These are phyloP conservation scores for Diarsia mendica DNA, from an alignment of 2,888 invertebrate species.

Conservation along the genomic window DNA sequence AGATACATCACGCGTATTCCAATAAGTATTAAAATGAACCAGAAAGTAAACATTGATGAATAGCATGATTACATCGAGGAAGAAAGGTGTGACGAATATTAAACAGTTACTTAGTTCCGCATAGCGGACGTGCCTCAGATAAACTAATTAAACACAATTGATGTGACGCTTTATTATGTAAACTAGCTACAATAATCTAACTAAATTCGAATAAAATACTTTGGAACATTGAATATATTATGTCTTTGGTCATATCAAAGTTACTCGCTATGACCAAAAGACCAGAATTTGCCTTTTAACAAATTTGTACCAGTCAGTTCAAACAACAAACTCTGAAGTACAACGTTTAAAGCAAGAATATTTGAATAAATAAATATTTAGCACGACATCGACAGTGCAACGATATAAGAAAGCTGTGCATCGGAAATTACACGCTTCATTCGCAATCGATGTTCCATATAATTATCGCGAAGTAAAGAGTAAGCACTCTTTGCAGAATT, in stretches of 20 bases:
- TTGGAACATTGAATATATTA: slow-evolving; percentile 3
- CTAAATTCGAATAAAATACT: slow-evolving; percentile 25
- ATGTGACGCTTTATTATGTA: slow-evolving; percentile 45
- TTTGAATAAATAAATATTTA: neutral
- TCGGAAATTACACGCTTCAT: slow-evolving; percentile 23
- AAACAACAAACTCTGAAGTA: neutral
- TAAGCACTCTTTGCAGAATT: slow-evolving; percentile 1
- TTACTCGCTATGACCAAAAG: slow-evolving; percentile 1
- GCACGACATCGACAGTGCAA: slow-evolving; percentile 10
- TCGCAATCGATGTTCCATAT: slow-evolving; percentile 20
- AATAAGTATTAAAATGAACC: slow-evolving; percentile 54
- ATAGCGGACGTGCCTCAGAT: slow-evolving; percentile 62
- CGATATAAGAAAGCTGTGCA: slow-evolving; percentile 37
- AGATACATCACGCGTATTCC: slow-evolving; percentile 50
- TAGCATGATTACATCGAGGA: slow-evolving; percentile 60
- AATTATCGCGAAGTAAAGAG: slow-evolving; percentile 4
- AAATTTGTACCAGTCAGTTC: neutral
- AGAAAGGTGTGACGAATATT: slow-evolving; percentile 65
- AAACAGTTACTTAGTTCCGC: slow-evolving; percentile 66
- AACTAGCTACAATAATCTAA: slow-evolving; percentile 47
- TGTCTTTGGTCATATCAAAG: slow-evolving; percentile 23
- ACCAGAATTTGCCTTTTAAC: neutral
- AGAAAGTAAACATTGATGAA: slow-evolving; percentile 61
- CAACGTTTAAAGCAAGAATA: neutral
- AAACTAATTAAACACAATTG: slow-evolving; percentile 59